Evolutionary conservation across 1,140 invertebrate species (phyloP), one percentile per base, ranked within the genome.

Genomic region (Eueides isabella): DNA sequence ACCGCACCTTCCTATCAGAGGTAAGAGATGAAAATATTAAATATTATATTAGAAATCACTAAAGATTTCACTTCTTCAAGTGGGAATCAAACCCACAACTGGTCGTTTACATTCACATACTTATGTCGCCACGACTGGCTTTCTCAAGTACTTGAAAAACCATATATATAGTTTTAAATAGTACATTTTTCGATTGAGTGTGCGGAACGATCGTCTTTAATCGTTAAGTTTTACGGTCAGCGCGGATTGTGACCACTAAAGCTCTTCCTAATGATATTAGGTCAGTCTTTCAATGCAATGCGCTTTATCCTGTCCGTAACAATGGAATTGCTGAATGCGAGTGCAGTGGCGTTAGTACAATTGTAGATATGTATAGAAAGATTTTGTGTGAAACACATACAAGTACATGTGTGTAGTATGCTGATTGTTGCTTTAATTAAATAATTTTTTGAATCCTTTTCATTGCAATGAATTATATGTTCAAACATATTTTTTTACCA

Each of bases 221-320:
- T 76, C 76, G 74, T 85, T 81, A 82, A 81, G 66, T 82, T 84
- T 83, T 80, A 85, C 67, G 77, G 72, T 41, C 74, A 70, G 44
- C 41, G 68, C 67, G 67, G 67, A 74, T 71, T 77, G 72, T 66
- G 68, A 73, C 64, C 55, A 70, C 72, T 71, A 74, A 77, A 70
- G 55, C 65, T 74, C 31, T 61, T 67, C 41, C 31, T 75, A 75
- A 75, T 71, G 63, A 61, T 71, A 75, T 66, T 65, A 71, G 74
- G 68, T 71, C 67, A 61, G 68, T 71, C 44, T 75, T 66, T 61
- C 44, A 63, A 33, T 72, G 41, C 62, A 61, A 28, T 26, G 38
- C 30, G 41, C 64, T 61, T 35, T 70, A 66, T 66, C 44, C 64
- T 67, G 31, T 35, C 5, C 66, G 61, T 63, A 30, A 67, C 48